Evolutionary conservation across 2,797 vertebrate species (phyloP).

Genomic region (Smutsia gigantea): DNA sequence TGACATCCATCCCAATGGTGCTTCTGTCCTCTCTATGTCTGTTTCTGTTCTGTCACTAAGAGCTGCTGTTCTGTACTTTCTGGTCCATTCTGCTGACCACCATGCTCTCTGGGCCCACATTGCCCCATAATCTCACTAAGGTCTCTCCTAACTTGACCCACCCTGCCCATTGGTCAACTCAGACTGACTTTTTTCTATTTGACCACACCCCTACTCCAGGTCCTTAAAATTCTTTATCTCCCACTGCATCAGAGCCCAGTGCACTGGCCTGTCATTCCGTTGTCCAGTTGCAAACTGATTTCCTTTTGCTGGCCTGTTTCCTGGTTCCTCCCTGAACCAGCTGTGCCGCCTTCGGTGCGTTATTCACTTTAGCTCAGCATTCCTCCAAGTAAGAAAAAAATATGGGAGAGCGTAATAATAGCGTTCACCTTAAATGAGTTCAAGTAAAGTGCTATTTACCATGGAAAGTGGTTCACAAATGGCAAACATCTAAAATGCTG

Average conservation of each 20-base stretch:
- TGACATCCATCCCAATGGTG: not conserved
- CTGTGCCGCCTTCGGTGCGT: not conserved
- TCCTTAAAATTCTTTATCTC: not conserved
- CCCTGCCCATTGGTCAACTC: not conserved
- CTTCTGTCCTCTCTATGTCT: not conserved
- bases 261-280: not conserved
- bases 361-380: not conserved
- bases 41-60: not conserved
- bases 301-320: not conserved
- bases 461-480: not conserved
- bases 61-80: not conserved
- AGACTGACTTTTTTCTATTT: not conserved
- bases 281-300: not conserved
- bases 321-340: not conserved
- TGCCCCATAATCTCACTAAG: not conserved
- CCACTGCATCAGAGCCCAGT: not conserved
- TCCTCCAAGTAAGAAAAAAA: not conserved
- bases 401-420: not conserved
- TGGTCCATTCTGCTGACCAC: not conserved
- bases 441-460: too few species aligned
- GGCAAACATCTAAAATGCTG: not conserved
- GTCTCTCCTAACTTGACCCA: not conserved
- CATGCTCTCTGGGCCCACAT: too few species aligned
- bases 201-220: not conserved
- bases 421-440: not conserved